Percentiles rank a stretch among this genome's conserved stretches.
Conservation (phyloP, 1,140 invertebrate genomes). For the Trigoniulus corallinus region DNA sequence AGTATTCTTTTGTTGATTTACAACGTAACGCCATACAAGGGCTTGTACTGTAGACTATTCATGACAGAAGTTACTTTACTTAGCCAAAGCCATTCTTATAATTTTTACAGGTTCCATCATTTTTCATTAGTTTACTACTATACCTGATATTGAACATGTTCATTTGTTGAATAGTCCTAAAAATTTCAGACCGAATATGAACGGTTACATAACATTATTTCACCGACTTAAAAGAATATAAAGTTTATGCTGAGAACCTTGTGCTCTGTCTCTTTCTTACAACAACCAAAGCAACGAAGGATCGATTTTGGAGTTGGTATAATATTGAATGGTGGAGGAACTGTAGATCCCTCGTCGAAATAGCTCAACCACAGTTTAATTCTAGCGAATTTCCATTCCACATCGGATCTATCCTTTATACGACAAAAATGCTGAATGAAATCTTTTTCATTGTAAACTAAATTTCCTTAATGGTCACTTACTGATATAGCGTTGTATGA, state of each 20-base stretch:
- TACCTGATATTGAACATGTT: background rate
- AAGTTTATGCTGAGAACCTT: slow-evolving; percentile 26
- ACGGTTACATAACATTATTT: background rate
- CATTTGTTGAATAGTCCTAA: background rate
- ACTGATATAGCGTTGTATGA: slow-evolving; percentile 85
- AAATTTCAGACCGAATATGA: background rate
- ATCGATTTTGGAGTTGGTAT: slow-evolving; percentile 50
- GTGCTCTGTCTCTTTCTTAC: slow-evolving; percentile 37
- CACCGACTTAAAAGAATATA: background rate
- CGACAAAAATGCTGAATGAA: background rate
- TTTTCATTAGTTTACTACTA: background rate
- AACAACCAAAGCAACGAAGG: background rate
- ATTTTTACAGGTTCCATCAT: background rate
- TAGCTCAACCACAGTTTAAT: slow-evolving; percentile 86
- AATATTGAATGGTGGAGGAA: slow-evolving; percentile 76
- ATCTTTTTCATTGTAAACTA: background rate
- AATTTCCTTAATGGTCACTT: slow-evolving; percentile 30
- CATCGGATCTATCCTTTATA: slow-evolving; percentile 61
- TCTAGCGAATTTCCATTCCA: slow-evolving; percentile 82
- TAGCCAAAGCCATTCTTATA: background rate
- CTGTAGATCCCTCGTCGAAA: slow-evolving; percentile 66
- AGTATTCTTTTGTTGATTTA: slow-evolving; percentile 54
- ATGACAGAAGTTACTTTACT: background rate
- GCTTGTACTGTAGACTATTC: slow-evolving; percentile 50
- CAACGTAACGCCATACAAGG: slow-evolving; percentile 62